phyloP scores from a whole-genome alignment of 2,113 vertebrate genomes.

The Gallinago undulata region DNA sequence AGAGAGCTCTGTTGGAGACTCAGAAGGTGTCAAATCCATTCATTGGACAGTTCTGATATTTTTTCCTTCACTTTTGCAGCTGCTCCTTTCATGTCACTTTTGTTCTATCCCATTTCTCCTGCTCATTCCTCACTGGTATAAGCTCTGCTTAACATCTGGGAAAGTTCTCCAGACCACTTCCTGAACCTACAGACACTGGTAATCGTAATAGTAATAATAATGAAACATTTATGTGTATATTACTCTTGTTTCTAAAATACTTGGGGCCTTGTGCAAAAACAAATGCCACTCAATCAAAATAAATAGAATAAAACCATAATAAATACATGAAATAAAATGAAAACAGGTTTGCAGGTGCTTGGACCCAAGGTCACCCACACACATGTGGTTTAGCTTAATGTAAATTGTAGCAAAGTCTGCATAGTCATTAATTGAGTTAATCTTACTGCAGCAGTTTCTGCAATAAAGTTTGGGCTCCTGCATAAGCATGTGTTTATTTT shows the following conservation, averaged over 20 bases:
- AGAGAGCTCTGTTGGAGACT: neutral
- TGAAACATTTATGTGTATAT: conserved; percentile 15
- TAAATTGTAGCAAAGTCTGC: neutral
- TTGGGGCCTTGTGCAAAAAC: neutral
- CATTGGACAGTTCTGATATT: neutral
- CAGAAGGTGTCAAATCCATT: neutral
- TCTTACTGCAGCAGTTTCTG: neutral
- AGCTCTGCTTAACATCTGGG: conserved; percentile 7
- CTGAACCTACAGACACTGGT: neutral
- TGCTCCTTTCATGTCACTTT: neutral
- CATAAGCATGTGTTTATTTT: neutral
- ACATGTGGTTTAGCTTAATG: neutral
- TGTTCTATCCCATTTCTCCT: neutral
- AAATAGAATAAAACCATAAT: neutral
- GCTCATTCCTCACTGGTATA: neutral
- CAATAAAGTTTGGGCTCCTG: neutral
- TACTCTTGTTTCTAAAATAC: neutral
- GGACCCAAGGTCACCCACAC: neutral
- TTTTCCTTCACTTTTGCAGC: neutral
- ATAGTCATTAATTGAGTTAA: neutral
- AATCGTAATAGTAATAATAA: conserved; percentile 7
- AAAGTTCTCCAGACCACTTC: conserved; percentile 5
- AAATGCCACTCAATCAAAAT: conserved; percentile 26
- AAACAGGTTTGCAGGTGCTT: conserved; percentile 40
- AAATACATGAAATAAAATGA: neutral